Base-by-base conservation (phyloP, 2,113 vertebrate genomes). In the Muscicapa adusta region DNA sequence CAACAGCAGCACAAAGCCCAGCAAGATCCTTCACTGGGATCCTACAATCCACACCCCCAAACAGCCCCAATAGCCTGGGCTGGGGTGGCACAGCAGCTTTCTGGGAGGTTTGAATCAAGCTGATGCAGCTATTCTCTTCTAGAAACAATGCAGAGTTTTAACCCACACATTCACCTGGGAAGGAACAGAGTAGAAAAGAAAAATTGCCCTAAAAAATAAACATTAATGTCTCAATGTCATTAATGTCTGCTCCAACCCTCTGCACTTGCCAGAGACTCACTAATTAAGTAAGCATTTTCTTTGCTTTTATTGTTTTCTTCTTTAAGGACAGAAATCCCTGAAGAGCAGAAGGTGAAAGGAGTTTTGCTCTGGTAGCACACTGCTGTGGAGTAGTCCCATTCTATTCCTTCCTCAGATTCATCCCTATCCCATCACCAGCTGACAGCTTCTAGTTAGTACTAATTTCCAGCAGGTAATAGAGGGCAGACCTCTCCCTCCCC, bases 11-110 rank as follows among this genome's bases (percentile, higher is more conserved):
- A 14, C 1, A 2, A 79, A 72, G 29, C 25, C 43, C 58, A 76
- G 45, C 20, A 58, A 56, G 17, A 7, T 57, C 50, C n/a, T 73
- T 33, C 42, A 4, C 7, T 4, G 60, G 10, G 11, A 15, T 38
- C 6, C 43, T 4, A 4, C 1, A 1, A 22, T 12, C 8, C 31
- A 51, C 24, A 18, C 5, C 1, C 1, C 7, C 6, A 14, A 58
- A 45, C 14, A 61, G 7, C n/a, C 40, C 26, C 12, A 36, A 17
- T 6, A 65, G 29, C 25, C 16, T 23, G 18, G 57, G 68, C 73
- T 34, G 56, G n/a, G 56, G 48, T 19, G 3, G 11, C 33, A 11
- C 53, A 75, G 66, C 45, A 58, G 60, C 19, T 58, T 54, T 60
- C 48, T 18, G 34, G 57, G 14, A 65, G 48, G 33, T 25, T 54